These are phyloP conservation scores for Heliopora coerulea DNA, from an alignment of 92 coral and sea anemone species.

Conservation along the genomic window DNA sequence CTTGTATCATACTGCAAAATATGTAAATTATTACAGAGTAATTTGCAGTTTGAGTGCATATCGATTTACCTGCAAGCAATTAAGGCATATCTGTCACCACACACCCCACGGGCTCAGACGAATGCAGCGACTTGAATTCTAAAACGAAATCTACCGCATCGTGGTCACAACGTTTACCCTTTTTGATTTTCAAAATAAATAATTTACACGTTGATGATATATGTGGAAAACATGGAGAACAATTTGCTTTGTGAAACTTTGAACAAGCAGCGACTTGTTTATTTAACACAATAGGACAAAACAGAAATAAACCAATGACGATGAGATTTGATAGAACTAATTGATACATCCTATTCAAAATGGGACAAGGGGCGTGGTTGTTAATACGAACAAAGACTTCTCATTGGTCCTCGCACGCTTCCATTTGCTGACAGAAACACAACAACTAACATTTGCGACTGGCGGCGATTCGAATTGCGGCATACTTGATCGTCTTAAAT, in stretches of 20 bases:
- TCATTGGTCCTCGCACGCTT: constrained; percentile 68
- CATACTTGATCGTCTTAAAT: constrained; percentile 45
- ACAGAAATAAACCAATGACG: constrained; percentile 66
- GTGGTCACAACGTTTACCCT: constrained; percentile 26
- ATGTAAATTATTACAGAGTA: constrained; percentile 7
- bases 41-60: constrained; percentile 16
- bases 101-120: background rate
- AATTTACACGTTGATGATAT: constrained; percentile 16
- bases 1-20: constrained; percentile 22
- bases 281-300: constrained; percentile 28
- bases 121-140: background rate
- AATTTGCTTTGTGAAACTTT: constrained; percentile 13
- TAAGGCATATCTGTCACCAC: constrained; percentile 32
- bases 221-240: constrained; percentile 6
- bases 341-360: constrained; percentile 81
- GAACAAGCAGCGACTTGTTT: constrained; percentile 7
- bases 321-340: constrained; percentile 57
- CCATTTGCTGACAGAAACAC: constrained; percentile 59
- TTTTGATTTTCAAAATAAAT: constrained; percentile 26
- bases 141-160: background rate
- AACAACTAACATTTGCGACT: constrained; percentile 72
- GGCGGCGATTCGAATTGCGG: constrained; percentile 49
- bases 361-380: constrained; percentile 78
- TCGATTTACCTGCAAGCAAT: constrained; percentile 25
- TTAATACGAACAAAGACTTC: constrained; percentile 63